A percentile compares a stretch with the other conserved stretches of the same genome.
These are phyloP conservation scores for human (Homo sapiens) DNA, from an alignment of 2,113 vertebrate species.

Conservation along the genomic window DNA sequence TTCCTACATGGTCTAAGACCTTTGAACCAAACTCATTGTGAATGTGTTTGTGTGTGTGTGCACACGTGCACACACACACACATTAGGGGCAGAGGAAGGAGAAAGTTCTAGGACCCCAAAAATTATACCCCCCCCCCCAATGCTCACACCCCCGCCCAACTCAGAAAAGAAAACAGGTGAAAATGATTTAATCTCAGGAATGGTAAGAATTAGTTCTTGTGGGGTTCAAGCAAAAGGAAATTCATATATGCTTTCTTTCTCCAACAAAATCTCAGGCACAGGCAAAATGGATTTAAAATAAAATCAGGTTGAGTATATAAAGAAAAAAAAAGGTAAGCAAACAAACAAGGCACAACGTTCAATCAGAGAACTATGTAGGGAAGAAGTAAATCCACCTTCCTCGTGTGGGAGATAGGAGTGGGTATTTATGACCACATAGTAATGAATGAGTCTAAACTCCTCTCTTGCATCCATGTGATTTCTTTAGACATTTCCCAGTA, in stretches of 20 bases:
- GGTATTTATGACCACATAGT: not conserved
- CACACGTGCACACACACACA: not conserved
- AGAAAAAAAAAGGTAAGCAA: conserved; percentile 8
- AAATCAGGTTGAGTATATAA: not conserved
- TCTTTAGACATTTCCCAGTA: not conserved
- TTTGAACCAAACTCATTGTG: not conserved
- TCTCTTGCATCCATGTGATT: not conserved
- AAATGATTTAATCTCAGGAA: not conserved
- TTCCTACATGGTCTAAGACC: not conserved
- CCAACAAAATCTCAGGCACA: not conserved
- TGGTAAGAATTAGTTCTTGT: not conserved
- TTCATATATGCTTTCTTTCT: not conserved
- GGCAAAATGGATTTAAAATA: not conserved
- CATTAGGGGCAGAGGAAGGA: not conserved
- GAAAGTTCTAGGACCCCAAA: not conserved
- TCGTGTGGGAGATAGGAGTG: not conserved
- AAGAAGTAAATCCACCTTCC: not conserved
- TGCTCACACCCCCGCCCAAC: not conserved
- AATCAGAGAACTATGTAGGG: not conserved
- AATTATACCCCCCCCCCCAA: not conserved
- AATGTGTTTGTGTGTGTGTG: not conserved
- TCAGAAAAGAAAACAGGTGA: not conserved
- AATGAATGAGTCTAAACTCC: not conserved
- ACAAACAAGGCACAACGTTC: not conserved
- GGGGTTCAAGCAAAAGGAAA: not conserved